Base-by-base conservation (phyloP, 2,888 invertebrate genomes). In the Hypselothyrea guttata region DNA sequence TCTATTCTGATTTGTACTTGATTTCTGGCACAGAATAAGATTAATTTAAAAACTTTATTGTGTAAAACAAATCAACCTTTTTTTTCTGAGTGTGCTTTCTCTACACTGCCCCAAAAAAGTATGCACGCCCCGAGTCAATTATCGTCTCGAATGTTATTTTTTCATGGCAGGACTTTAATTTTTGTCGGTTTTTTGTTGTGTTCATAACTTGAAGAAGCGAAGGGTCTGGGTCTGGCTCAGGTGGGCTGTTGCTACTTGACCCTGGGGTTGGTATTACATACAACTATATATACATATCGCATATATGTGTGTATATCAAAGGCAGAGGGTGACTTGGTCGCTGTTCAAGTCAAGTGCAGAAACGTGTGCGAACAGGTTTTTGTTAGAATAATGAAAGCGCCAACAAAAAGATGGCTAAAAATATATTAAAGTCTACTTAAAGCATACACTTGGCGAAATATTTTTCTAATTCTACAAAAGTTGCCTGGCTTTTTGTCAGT, bases 331-430 rank as follows among this genome's bases (percentile, higher is more conserved):
- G 22, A 5, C 22, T 22, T 5, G 22, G 22, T 22, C 22, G 22
- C 22, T 22, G 22, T 22, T 22, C 83, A 66, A 86, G 86, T 84
- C 86, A 87, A 88, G 88, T 81, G 79, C 75, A 62, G 75, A 84
- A 88, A 81, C 87, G 87, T 87, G 87, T 68, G 67, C 65, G 69
- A 65, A 66, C 68, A 65, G 33, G 72, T 65, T 71, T 65, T 71
- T 71, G 71, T 63, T 71, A 58, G 51, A 63, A 64, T 66, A 83
- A 67, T 44, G 52, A 57, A 34, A 45, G 15, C 30, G 40, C 12
- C 31, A 13, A 13, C 60, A 42, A 41, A 31, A 46, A 35, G 47
- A 49, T 63, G 35, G 30, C 40, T 27, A 22, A 35, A 35, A 46
- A 51, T 22, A 45, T 55, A 62, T 60, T 67, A 44, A 71, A 71